Percentiles rank a stretch among this genome's conserved stretches.
Conservation (phyloP, 2,797 vertebrate genomes). For the Galaxias olidus region DNA sequence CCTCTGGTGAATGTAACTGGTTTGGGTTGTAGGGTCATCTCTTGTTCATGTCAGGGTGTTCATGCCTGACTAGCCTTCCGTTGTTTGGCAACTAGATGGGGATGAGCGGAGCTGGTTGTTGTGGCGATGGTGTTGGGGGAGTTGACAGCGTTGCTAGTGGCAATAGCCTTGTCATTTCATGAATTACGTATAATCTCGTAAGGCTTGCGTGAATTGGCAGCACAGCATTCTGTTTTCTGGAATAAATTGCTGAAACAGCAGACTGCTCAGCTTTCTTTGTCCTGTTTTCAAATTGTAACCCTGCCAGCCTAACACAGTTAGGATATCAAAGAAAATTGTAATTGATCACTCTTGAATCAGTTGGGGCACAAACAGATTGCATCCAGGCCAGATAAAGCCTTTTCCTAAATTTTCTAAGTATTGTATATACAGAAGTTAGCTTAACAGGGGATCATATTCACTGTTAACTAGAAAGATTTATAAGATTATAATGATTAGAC, state of each 20-base stretch:
- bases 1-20: slow-evolving; percentile 40
- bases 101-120: slow-evolving; percentile 49
- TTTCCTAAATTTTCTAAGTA: slow-evolving; percentile 70
- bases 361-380: slow-evolving; percentile 81
- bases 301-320: slow-evolving; percentile 70
- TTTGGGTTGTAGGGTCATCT: slow-evolving; percentile 73
- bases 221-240: slow-evolving; percentile 79
- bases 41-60: slow-evolving; percentile 74
- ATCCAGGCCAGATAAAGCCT: slow-evolving; percentile 78
- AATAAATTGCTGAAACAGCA: slow-evolving; percentile 75
- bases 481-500: no score
- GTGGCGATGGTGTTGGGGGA: slow-evolving; percentile 27
- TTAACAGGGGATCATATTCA: no score
- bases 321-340: slow-evolving; percentile 78
- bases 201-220: slow-evolving; percentile 78
- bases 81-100: slow-evolving; percentile 57
- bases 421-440: slow-evolving; percentile 11
- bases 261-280: slow-evolving; percentile 53
- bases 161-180: slow-evolving; percentile 79
- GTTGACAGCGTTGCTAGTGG: slow-evolving; percentile 35
- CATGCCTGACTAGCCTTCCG: slow-evolving; percentile 70
- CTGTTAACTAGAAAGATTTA: no score
- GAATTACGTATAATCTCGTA: slow-evolving; percentile 84
- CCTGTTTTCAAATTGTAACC: slow-evolving; percentile 39
- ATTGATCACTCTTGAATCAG: slow-evolving; percentile 78